Evolutionary conservation across 2,113 vertebrate genomes (phyloP).

Genomic region (Acrocephalus kingi): DNA sequence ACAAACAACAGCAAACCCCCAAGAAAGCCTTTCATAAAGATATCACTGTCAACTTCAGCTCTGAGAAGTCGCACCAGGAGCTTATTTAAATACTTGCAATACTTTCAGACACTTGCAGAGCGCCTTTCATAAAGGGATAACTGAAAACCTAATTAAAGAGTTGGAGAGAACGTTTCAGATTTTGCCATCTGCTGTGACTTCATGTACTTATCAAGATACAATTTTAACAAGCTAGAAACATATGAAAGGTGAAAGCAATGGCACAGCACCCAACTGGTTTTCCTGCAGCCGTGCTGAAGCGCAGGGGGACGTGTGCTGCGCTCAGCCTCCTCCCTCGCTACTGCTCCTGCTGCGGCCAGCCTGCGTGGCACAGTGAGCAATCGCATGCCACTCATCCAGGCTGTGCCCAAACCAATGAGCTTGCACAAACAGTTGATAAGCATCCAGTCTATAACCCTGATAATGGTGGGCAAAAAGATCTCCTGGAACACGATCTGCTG

Average conservation of each 20-base stretch:
- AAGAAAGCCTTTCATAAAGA: not conserved
- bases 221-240: constrained; percentile 52
- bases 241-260: constrained; percentile 49
- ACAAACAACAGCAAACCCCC: not conserved
- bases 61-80: not conserved
- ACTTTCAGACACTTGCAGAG: not conserved
- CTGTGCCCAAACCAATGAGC: not conserved
- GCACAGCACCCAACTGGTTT: constrained; percentile 16
- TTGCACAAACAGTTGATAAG: not conserved
- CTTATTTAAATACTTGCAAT: constrained; percentile 33
- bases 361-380: not conserved
- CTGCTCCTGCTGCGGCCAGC: not conserved
- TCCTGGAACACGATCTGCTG: not conserved
- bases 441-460: not conserved
- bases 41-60: not conserved
- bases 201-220: constrained; percentile 27
- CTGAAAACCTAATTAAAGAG: constrained; percentile 42
- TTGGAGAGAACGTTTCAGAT: constrained; percentile 37
- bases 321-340: not conserved
- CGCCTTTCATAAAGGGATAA: constrained; percentile 16
- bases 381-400: not conserved
- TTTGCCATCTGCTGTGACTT: constrained; percentile 58
- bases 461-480: not conserved
- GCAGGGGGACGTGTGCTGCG: not conserved
- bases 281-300: not conserved